A percentile compares a stretch with the other conserved stretches of the same genome.
phyloP scores from a whole-genome alignment of 2,113 vertebrate species.

The Pristiophorus japonicus region DNA sequence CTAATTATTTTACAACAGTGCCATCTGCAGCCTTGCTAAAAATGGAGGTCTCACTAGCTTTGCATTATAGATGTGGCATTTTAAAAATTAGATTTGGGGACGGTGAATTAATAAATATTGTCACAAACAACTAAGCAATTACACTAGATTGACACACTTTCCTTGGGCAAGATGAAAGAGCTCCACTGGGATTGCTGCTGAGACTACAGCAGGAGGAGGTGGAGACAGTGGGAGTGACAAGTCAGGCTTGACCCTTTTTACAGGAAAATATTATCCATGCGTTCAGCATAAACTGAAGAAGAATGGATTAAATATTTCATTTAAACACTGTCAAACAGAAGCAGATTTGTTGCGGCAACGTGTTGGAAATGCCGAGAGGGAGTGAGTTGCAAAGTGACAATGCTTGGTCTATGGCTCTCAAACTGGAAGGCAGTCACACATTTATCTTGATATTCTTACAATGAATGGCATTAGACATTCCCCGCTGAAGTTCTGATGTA shows the following conservation, averaged over 20 bases:
- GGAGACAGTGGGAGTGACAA: not conserved
- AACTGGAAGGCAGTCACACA: not conserved
- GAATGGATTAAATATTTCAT: not conserved
- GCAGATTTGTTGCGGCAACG: not conserved
- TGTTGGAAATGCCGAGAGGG: not conserved
- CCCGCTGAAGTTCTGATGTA: not conserved
- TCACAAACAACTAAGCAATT: slow-evolving; percentile 19
- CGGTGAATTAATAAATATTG: slow-evolving; percentile 13
- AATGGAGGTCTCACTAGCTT: not conserved
- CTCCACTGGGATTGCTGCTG: not conserved
- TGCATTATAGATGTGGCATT: not conserved
- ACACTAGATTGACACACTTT: not conserved
- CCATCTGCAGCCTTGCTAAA: not conserved
- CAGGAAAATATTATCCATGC: not conserved
- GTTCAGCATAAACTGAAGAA: not conserved
- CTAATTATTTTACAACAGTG: slow-evolving; percentile 24
- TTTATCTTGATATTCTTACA: not conserved
- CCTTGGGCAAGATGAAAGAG: not conserved
- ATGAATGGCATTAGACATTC: not conserved
- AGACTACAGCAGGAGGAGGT: slow-evolving; percentile 12
- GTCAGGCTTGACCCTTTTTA: not conserved
- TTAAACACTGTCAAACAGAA: not conserved
- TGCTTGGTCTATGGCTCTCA: not conserved
- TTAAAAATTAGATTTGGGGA: not conserved
- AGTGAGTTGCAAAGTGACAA: too few relatives aligned